Base-by-base conservation (phyloP, 2,113 vertebrate species). In the Egretta garzetta region DNA sequence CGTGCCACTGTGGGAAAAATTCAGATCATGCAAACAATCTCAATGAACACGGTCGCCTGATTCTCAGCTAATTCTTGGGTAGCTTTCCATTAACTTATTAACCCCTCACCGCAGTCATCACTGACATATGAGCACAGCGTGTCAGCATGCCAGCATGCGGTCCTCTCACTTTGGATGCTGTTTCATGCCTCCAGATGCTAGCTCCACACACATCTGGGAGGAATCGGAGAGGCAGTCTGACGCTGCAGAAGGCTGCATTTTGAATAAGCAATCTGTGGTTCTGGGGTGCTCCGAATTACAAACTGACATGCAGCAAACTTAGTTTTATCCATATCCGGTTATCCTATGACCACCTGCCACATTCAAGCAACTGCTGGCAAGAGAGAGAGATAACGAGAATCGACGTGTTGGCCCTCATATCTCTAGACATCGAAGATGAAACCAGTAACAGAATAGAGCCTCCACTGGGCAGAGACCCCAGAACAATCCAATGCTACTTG, bases 191-290 rank as follows among this genome's bases (percentile, higher is more conserved):
- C 22, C 1, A 1, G 21, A n/a, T 49, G 30, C 35, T 37, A 77
- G 81, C 26, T n/a, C 58, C 45, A 30, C 1, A 2, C 1, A 0
- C 26, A 24, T 5, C 15, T 21, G 33, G 15, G n/a, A 37, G 8
- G 50, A 86, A 68, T 0, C 10, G 35, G 24, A 79, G 9, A 37
- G 8, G n/a, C 35, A 49, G 30, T 30, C 28, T 80, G n/a, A 75
- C 37, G n/a, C 50, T 53, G 33, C 77, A 83, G 35, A 71, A 70
- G 8, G 35, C 37, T 84, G 32, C 39, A 39, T 21, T 37, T 49
- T 64, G 28, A 59, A 43, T 21, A 33, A 56, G 32, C 41, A 80
- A 21, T n/a, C 23, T 41, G 43, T 6, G 37, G 27, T 62, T 72
- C 58, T 47, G 11, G 27, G 27, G 45, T 53, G 37, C 60, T 58